A percentile compares a stretch with the other conserved stretches of the same genome.
These are phyloP conservation scores for Smittia sp. DNA, from an alignment of 2,888 invertebrate genomes.

Conservation along the genomic window DNA sequence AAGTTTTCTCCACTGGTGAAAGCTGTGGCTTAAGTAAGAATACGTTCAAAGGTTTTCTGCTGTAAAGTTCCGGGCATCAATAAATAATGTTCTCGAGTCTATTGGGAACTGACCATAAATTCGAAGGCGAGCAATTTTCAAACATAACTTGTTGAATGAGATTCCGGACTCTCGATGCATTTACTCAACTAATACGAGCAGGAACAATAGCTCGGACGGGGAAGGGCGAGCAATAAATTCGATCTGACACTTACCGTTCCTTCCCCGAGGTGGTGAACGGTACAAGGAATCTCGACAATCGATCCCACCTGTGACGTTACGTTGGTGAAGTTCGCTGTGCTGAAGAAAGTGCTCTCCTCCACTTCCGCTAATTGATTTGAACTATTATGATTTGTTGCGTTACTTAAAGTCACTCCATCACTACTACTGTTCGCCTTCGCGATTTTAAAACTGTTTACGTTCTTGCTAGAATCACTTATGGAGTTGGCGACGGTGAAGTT, in stretches of 20 bases:
- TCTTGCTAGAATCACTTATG: slow-evolving; percentile 39
- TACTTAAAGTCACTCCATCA: slow-evolving; percentile 30
- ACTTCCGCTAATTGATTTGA: background rate
- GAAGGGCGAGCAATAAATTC: background rate
- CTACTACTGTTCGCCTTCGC: background rate
- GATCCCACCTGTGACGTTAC: slow-evolving; percentile 56
- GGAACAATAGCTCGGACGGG: background rate
- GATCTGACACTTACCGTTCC: slow-evolving; percentile 53
- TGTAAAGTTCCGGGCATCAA: slow-evolving; percentile 29
- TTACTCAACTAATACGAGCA: background rate
- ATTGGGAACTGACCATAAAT: slow-evolving; percentile 26
- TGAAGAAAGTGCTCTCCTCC: slow-evolving; percentile 51
- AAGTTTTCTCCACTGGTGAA: no score
- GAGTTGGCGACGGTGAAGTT: slow-evolving; percentile 13
- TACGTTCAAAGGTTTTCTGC: slow-evolving; percentile 5
- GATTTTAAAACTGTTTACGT: slow-evolving; percentile 20
- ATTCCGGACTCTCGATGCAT: background rate
- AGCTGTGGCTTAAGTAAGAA: no score
- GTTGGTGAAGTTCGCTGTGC: slow-evolving; percentile 56
- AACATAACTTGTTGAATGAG: slow-evolving; percentile 4
- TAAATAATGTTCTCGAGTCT: slow-evolving; percentile 29
- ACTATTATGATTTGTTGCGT: slow-evolving; percentile 21
- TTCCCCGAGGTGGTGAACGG: slow-evolving; percentile 56
- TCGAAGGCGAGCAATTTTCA: background rate
- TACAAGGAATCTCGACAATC: slow-evolving; percentile 56